These are phyloP conservation scores for Fundulus diaphanus DNA, from an alignment of 2,797 vertebrate species.

Conservation along the genomic window DNA sequence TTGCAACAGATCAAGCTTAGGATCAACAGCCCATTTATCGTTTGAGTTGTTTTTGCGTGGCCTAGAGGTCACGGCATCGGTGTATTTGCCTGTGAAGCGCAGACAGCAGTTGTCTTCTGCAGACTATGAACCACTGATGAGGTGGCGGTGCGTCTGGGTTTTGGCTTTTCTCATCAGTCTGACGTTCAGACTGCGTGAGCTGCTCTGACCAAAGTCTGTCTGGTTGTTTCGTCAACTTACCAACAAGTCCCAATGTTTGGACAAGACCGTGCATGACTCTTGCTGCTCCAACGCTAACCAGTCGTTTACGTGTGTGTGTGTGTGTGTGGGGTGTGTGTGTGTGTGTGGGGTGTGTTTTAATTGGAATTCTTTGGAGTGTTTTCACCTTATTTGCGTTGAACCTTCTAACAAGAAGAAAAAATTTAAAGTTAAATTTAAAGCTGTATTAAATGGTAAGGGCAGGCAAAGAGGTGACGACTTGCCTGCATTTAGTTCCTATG, in stretches of 20 bases:
- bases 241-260: constrained; percentile 38
- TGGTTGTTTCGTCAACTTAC: constrained; percentile 51
- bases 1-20: no score
- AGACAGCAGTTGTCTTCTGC: constrained; percentile 19
- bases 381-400: neutral
- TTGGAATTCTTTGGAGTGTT: constrained; percentile 28
- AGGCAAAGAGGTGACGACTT: constrained; percentile 48
- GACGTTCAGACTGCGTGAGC: constrained; percentile 30
- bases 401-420: neutral
- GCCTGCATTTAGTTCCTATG: no score
- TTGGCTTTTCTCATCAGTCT: constrained; percentile 26
- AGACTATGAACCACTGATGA: constrained; percentile 60
- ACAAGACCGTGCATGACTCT: constrained; percentile 70
- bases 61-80: constrained; percentile 22
- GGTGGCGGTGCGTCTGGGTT: constrained; percentile 41
- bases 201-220: constrained; percentile 57
- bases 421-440: no score
- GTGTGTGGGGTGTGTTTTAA: constrained; percentile 37
- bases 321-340: constrained; percentile 1
- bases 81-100: constrained; percentile 18
- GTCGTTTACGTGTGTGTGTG: constrained; percentile 34
- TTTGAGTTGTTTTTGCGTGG: neutral
- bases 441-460: constrained; percentile 38
- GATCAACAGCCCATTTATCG: neutral
- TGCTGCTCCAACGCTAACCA: constrained; percentile 38